A percentile compares a stretch with the other conserved stretches of the same genome.
Evolutionary conservation across 2,888 invertebrate species (phyloP).

Genomic region (Diaperis boleti): DNA sequence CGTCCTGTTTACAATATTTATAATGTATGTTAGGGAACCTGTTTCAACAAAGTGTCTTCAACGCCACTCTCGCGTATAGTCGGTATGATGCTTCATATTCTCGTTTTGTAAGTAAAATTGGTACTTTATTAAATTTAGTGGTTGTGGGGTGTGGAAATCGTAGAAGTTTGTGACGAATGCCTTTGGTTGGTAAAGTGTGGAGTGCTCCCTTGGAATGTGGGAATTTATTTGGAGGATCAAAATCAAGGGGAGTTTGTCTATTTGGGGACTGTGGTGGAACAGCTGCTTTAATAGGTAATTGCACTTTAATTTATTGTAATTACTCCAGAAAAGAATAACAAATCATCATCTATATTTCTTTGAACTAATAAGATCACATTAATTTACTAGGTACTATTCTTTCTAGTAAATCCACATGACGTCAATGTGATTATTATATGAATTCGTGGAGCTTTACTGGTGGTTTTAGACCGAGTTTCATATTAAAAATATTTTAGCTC

Average conservation of each 20-base stretch:
- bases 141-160: not conserved
- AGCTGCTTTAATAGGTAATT: conserved; percentile 30
- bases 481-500: no score
- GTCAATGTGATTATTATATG: no score
- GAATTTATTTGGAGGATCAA: conserved; percentile 18
- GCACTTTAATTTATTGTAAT: no score
- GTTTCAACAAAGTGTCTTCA: conserved; percentile 3
- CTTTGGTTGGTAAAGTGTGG: conserved; percentile 19
- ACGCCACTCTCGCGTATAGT: no score
- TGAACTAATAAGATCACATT: no score
- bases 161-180: not conserved
- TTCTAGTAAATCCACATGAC: no score
- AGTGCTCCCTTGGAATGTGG: conserved; percentile 38
- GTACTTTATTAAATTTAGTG: not conserved
- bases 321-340: no score
- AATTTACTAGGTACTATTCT: no score
- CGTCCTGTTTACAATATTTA: not conserved
- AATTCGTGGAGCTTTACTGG: no score
- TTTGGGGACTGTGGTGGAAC: conserved; percentile 30
- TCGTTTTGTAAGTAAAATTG: not conserved
- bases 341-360: no score
- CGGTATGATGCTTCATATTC: not conserved
- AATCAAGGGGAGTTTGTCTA: conserved; percentile 28
- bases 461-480: no score
- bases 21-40: not conserved